phyloP scores from a whole-genome alignment of 2,113 vertebrate genomes.

The Cyanocitta stelleri region DNA sequence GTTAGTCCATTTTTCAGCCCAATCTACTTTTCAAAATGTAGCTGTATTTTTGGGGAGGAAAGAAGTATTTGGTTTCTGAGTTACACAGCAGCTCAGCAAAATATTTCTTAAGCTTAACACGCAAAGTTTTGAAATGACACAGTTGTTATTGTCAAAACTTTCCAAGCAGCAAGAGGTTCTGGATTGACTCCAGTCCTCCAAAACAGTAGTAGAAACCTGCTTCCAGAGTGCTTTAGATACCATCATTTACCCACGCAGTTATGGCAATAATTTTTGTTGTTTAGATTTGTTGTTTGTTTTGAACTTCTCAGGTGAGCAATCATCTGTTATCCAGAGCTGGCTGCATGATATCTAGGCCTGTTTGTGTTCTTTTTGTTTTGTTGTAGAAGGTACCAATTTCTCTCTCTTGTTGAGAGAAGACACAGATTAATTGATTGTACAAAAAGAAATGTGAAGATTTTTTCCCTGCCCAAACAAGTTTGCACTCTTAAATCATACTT shows the following conservation, averaged over 20 bases:
- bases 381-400: neutral
- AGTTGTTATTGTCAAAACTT: conserved; percentile 44
- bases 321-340: neutral
- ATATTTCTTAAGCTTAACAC: conserved; percentile 10
- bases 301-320: neutral
- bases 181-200: conserved; percentile 30
- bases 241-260: neutral
- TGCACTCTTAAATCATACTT: neutral
- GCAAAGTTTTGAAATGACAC: conserved; percentile 41
- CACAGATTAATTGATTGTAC: neutral
- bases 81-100: conserved; percentile 40
- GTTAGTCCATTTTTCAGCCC: neutral
- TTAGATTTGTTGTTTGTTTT: neutral
- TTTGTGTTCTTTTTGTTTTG: neutral
- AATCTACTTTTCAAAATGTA: neutral
- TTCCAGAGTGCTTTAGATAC: neutral
- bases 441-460: neutral
- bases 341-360: neutral
- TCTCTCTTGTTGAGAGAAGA: neutral
- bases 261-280: neutral
- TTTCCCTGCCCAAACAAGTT: neutral
- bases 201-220: neutral
- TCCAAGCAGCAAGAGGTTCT: conserved; percentile 1
- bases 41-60: neutral
- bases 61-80: conserved; percentile 22